Conservation (phyloP, 2,113 vertebrate genomes). For the Podilymbus podiceps region DNA sequence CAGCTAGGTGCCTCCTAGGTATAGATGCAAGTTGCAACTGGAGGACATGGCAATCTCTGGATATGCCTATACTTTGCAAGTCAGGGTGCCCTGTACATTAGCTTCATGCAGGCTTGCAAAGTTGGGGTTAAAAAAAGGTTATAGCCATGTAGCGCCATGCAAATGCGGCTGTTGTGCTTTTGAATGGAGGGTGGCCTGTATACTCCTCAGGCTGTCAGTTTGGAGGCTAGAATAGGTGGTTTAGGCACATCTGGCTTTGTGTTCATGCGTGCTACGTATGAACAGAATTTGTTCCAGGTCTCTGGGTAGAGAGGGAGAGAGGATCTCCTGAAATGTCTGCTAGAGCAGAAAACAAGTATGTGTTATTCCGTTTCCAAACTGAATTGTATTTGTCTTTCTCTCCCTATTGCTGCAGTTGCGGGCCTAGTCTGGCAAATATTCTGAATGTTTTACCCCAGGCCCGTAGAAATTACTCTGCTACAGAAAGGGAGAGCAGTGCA, state of each 20-base stretch:
- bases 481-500: neutral
- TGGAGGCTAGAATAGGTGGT: neutral
- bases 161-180: neutral
- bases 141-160: rapidly evolving
- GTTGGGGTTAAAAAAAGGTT: neutral
- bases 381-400: neutral
- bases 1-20: neutral
- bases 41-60: neutral
- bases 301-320: neutral
- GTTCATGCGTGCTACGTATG: neutral
- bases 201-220: neutral
- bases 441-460: neutral
- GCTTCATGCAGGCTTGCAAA: neutral
- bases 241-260: neutral
- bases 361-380: neutral
- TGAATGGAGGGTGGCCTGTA: neutral
- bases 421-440: neutral
- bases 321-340: neutral
- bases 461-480: neutral
- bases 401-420: neutral
- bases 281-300: neutral
- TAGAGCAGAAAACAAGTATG: neutral
- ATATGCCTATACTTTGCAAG: neutral
- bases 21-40: neutral
- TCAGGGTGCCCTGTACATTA: neutral